phyloP scores from a whole-genome alignment of 2,888 invertebrate species.

The Yponomeuta malinellus region DNA sequence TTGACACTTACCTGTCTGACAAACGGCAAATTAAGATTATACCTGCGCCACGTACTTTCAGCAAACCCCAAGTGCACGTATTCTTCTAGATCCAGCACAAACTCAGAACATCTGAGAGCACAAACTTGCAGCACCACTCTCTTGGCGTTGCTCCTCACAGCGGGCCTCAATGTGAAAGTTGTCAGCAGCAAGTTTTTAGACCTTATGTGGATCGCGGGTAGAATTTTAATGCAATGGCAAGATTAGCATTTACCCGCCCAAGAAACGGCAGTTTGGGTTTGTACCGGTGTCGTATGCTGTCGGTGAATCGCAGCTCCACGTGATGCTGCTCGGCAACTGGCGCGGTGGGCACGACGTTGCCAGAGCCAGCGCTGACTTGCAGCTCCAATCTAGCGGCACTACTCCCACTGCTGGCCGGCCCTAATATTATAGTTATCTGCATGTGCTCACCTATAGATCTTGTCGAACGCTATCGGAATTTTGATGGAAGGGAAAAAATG shows the following conservation, averaged over 20 bases:
- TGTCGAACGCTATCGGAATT: too few species aligned
- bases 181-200: too few species aligned
- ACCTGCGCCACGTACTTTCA: slow-evolving; percentile 78
- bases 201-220: too few species aligned
- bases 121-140: too few species aligned
- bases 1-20: slow-evolving; percentile 70
- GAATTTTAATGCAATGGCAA: slow-evolving; percentile 30
- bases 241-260: slow-evolving; percentile 70
- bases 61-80: slow-evolving; percentile 51
- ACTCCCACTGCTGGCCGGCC: slow-evolving; percentile 66
- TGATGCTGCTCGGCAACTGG: slow-evolving; percentile 80
- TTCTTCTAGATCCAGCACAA: too few species aligned
- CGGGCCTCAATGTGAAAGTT: too few species aligned
- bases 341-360: slow-evolving; percentile 59
- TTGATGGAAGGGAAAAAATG: too few species aligned
- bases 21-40: slow-evolving; percentile 80
- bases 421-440: slow-evolving; percentile 77
- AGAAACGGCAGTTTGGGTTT: slow-evolving; percentile 81
- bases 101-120: too few species aligned
- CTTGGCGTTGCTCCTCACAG: too few species aligned
- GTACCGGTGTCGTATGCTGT: slow-evolving; percentile 78
- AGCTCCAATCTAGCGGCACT: slow-evolving; percentile 49
- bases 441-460: slow-evolving; percentile 43
- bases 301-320: slow-evolving; percentile 56
- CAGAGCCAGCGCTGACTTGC: too few species aligned